Evolutionary conservation across 1,140 invertebrate genomes (phyloP), one percentile per base, ranked within the genome.

Genomic region (Battus philenor): DNA sequence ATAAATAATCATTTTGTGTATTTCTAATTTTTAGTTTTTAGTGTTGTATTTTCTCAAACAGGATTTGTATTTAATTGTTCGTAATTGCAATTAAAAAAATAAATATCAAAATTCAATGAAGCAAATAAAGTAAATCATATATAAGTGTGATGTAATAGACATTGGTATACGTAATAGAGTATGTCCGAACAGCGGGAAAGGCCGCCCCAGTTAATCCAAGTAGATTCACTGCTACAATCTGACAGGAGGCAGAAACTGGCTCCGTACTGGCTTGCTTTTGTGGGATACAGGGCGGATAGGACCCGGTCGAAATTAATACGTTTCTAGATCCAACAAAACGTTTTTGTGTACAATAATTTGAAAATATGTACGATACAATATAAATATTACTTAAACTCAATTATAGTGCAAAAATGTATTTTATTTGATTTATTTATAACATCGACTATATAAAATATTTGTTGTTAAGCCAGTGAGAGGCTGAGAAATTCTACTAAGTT

Each of bases 141-240:
- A 10, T 3, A n/a, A n/a, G n/a, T n/a, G n/a, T n/a, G n/a, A n/a
- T n/a, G n/a, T 5, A 4, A 34, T 17, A 9, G 32, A n/a, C 17
- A 38, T 44, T 31, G 9, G 16, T 7, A 58, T 39, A 60, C 52
- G 52, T 61, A 68, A 58, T 65, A 43, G 15, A 16, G 34, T 10
- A 44, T 29, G 30, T 20, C 16, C n/a, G 44, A 44, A 29, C 38
- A 58, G 47, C 24, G 43, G 18, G 38, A 15, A 31, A 22, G 45
- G 41, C 31, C 36, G 51, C 47, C 50, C 45, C 47, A 60, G 67
- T 74, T 70, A 74, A 68, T 74, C 65, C 61, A 31, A 32, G 52
- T 44, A 34, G 43, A 63, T 54, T 60, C 52, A 32, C 26, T 52
- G 46, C 62, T 68, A 52, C 68, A 67, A 68, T 66, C 67, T 68